Percentiles rank a stretch among this genome's conserved stretches.
Conservation (phyloP, 2,888 invertebrate genomes). For the Chymomyza caudatula region DNA sequence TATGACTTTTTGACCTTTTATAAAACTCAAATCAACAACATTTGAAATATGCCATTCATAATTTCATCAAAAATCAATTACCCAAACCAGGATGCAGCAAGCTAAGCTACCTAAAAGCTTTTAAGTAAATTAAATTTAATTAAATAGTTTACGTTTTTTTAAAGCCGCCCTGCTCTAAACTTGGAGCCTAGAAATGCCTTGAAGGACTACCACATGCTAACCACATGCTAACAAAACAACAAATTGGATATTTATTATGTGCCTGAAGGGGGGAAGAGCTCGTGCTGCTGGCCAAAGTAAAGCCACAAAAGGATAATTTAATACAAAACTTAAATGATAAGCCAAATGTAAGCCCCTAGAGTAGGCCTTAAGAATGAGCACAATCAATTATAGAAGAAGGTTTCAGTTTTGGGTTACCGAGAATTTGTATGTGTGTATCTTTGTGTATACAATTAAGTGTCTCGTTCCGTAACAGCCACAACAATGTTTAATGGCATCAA, state of each 20-base stretch:
- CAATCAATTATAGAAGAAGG: slow-evolving; percentile 60
- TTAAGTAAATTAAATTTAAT: not conserved
- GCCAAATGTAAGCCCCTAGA: not conserved
- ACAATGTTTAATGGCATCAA: slow-evolving; percentile 38
- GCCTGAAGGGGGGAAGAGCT: slow-evolving; percentile 8
- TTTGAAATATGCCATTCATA: not conserved
- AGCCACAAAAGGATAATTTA: slow-evolving; percentile 44
- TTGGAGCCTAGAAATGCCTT: too few relatives aligned
- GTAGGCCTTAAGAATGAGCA: slow-evolving; percentile 25
- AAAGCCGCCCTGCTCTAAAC: not conserved
- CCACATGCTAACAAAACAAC: slow-evolving; percentile 21
- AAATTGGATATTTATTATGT: slow-evolving; percentile 34
- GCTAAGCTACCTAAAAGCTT: not conserved
- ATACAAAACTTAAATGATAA: slow-evolving; percentile 1
- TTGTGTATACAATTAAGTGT: slow-evolving; percentile 51
- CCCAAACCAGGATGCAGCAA: not conserved
- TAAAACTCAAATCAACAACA: not conserved
- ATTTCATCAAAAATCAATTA: not conserved
- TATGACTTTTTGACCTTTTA: not conserved
- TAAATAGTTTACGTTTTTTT: not conserved
- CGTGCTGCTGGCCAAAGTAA: slow-evolving; percentile 30
- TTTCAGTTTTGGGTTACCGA: slow-evolving; percentile 5
- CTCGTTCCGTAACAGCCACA: slow-evolving; percentile 15
- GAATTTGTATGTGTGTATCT: not conserved
- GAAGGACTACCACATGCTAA: too few relatives aligned